A percentile compares a stretch with the other conserved stretches of the same genome.
These are phyloP conservation scores for Puffinus mauretanicus DNA, from an alignment of 2,113 vertebrate species.

Conservation along the genomic window DNA sequence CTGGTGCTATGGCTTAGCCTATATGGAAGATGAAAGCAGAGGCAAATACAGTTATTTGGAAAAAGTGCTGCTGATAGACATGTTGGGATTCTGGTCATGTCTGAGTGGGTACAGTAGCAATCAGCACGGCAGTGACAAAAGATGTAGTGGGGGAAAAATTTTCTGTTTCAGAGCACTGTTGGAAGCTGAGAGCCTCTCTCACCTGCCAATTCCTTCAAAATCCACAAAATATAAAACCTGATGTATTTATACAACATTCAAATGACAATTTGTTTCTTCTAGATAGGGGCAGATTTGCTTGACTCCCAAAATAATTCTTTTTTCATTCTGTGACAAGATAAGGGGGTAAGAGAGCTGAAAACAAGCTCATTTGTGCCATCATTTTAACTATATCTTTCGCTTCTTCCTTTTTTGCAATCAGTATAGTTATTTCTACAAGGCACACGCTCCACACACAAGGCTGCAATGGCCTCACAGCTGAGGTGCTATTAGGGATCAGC, in stretches of 20 bases:
- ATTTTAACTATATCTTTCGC: background rate
- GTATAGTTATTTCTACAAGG: accelerated
- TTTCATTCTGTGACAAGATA: background rate
- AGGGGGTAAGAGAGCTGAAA: background rate
- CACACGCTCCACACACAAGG: background rate
- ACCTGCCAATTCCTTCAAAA: background rate
- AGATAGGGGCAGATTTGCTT: background rate
- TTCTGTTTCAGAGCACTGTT: background rate
- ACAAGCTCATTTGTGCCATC: background rate
- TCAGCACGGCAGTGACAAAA: background rate
- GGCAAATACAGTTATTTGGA: background rate
- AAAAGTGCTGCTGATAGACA: background rate
- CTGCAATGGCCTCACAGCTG: background rate
- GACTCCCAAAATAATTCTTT: background rate
- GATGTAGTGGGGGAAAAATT: background rate
- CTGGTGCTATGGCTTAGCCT: background rate
- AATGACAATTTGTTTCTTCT: background rate
- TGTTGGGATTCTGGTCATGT: background rate
- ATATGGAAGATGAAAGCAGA: background rate
- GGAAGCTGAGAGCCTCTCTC: background rate
- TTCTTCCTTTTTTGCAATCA: background rate
- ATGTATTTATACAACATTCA: background rate
- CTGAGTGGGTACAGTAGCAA: background rate
- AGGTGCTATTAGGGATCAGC: background rate
- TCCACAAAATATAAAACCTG: background rate